These are phyloP conservation scores for Ifrita kowaldi DNA, from an alignment of 2,113 vertebrate species.

Conservation along the genomic window DNA sequence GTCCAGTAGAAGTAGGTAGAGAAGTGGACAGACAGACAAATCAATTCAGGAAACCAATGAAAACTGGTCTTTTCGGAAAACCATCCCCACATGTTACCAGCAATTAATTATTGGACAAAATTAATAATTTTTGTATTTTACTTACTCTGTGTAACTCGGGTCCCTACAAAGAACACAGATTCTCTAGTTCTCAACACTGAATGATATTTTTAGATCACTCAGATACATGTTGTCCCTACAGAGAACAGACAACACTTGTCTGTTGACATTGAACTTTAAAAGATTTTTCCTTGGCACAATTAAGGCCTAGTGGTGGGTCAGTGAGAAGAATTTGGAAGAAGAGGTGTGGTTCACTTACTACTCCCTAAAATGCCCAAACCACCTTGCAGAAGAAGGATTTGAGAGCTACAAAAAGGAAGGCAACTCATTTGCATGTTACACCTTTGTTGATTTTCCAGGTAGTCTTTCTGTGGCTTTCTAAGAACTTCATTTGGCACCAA, in stretches of 20 bases:
- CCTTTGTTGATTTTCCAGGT: neutral
- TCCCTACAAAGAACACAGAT: neutral
- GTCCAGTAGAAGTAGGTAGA: neutral
- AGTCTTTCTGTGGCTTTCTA: neutral
- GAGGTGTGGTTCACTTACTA: neutral
- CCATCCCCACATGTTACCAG: neutral
- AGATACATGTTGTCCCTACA: slow-evolving; percentile 3
- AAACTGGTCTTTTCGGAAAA: neutral
- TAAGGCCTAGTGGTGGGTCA: neutral
- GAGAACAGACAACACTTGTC: slow-evolving; percentile 17
- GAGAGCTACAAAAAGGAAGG: neutral
- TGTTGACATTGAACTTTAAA: slow-evolving; percentile 15
- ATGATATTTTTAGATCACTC: slow-evolving; percentile 18
- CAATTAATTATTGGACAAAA: neutral
- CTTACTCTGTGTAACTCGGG: neutral
- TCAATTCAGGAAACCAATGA: neutral
- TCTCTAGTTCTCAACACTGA: neutral
- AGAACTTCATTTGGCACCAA: neutral
- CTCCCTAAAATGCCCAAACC: neutral
- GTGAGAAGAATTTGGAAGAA: neutral
- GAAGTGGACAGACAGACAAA: neutral
- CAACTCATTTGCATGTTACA: neutral
- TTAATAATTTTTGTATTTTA: neutral
- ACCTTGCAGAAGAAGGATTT: neutral
- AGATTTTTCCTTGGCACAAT: neutral